Evolutionary conservation across 2,113 vertebrate genomes (phyloP), one percentile per base, ranked within the genome.

Genomic region (Seriola aureovittata): DNA sequence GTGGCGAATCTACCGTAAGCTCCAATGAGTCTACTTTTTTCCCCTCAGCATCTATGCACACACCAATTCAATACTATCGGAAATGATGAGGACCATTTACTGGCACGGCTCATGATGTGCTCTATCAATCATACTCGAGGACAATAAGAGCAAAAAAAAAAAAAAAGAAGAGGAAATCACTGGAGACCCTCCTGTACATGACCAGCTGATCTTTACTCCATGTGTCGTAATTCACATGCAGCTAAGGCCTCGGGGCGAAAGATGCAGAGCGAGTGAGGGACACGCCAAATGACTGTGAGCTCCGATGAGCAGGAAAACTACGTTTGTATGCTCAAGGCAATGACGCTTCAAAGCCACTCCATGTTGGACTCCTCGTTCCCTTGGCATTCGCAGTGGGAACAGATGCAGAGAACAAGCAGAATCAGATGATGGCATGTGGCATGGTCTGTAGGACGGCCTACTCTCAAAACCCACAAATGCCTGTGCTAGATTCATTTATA

Each of bases 381-480:
- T 89, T 88, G 92, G 54, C 86, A 82, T 63, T 85, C 9, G 14
- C 77, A 74, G 80, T 59, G 83, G 83, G 86, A 91, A 86, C 83
- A 91, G 93, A 94, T 89, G 88, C 84, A 80, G 80, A 79, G 80
- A 88, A 81, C 81, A 57, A 88, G 84, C 55, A 9, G 58, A 80
- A 85, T 82, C 58, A 50, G 85, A 80, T 36, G 85, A 89, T 8
- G 73, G 84, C 88, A 89, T 85, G 87, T 78, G 88, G 88, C 76
- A 14, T 0, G 71, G 79, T 55, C 73, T 7, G 82, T 17, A 58
- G 70, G 64, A 84, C 23, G 4, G 82, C 79, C 65, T 48, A 29
- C 81, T 82, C 58, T 75, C 77, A 40, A 71, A 80, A 52, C 66
- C 62, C 75, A 84, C 78, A 50, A 78, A 77, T 14, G 14, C 52